Percentiles rank a stretch among this genome's conserved stretches.
Conservation (phyloP, 2,113 vertebrate species). For the Grus americana region DNA sequence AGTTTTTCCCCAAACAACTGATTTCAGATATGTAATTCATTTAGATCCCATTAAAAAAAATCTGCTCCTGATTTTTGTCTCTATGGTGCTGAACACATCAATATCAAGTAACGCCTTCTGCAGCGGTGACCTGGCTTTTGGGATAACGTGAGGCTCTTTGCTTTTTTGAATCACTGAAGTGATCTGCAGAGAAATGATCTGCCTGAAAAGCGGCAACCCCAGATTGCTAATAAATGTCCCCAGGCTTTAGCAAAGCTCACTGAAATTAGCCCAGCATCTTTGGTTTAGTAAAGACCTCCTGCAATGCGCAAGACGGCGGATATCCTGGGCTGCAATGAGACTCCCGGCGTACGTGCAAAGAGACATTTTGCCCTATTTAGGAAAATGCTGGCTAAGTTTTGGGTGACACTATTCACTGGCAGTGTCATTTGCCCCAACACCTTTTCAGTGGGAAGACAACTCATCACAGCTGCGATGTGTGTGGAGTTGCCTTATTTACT, state of each 20-base stretch:
- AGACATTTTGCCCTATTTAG: not conserved
- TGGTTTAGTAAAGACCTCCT: not conserved
- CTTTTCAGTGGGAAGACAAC: slow-evolving; percentile 14
- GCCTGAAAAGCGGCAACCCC: not conserved
- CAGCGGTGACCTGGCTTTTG: not conserved
- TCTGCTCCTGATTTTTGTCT: not conserved
- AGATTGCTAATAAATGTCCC: not conserved
- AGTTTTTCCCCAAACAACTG: slow-evolving; percentile 1
- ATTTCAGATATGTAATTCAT: not conserved
- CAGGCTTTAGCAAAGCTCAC: not conserved
- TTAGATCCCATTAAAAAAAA: not conserved
- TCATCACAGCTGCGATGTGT: not conserved
- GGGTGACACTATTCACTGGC: not conserved
- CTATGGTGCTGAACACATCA: not conserved
- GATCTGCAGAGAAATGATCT: not conserved
- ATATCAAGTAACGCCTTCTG: not conserved
- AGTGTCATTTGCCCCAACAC: not conserved
- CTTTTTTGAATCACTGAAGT: not conserved
- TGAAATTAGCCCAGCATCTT: not conserved
- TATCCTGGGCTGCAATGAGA: not conserved
- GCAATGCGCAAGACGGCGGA: not conserved
- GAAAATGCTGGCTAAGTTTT: not conserved
- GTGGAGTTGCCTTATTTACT: slow-evolving; percentile 47
- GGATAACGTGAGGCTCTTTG: not conserved
- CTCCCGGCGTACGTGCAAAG: not conserved